A percentile compares a stretch with the other conserved stretches of the same genome.
Evolutionary conservation across 2,797 vertebrate genomes (phyloP).

Genomic region (Sphenodon punctatus): DNA sequence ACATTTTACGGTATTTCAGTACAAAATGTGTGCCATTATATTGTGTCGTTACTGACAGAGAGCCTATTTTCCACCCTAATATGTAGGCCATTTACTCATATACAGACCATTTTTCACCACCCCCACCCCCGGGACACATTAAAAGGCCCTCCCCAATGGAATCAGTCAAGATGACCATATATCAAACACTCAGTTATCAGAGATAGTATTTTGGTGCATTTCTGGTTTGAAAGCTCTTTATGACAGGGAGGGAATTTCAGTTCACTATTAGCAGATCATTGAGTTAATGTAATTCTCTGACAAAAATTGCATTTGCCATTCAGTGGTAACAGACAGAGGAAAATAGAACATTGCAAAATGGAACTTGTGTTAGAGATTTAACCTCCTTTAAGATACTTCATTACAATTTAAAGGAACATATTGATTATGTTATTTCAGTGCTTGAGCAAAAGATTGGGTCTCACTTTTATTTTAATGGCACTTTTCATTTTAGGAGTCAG

Average conservation of each 20-base stretch:
- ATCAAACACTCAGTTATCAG: background rate
- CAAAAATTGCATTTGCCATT: background rate
- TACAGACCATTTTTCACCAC: background rate
- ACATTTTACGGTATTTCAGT: background rate
- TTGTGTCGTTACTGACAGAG: background rate
- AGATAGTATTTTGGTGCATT: background rate
- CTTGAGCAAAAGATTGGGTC: background rate
- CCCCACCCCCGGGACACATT: background rate
- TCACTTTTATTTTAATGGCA: slow-evolving; percentile 23
- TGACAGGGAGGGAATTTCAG: background rate
- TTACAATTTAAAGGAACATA: background rate
- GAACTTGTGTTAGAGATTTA: background rate
- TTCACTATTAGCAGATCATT: background rate
- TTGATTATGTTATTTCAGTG: slow-evolving; percentile 15
- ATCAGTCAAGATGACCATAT: background rate
- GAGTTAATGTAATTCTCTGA: background rate
- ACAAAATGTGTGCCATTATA: background rate
- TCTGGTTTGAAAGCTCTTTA: background rate
- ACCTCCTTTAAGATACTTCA: background rate
- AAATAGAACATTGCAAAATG: background rate
- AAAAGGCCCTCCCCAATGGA: background rate
- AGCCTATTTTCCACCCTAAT: background rate
- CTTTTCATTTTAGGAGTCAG: background rate
- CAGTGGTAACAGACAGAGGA: background rate
- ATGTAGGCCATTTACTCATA: background rate